Conservation (phyloP, 2,113 vertebrate genomes). For the Nothobranchius furzeri region DNA sequence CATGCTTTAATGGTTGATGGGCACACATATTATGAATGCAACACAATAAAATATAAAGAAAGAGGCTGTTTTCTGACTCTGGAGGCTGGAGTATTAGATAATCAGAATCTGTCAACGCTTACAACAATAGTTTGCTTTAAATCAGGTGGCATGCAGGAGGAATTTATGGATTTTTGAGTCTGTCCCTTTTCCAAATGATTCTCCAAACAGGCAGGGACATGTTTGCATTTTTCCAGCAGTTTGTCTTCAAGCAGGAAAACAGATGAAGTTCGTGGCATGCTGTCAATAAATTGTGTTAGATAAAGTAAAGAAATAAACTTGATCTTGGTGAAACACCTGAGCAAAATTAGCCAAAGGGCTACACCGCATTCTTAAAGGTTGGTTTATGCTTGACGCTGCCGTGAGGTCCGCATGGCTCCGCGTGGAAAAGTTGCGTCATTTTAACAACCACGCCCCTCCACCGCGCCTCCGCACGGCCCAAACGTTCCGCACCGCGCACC, state of each 20-base stretch:
- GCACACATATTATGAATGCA: conserved; percentile 30
- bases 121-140: neutral
- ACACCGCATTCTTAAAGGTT: too few species aligned
- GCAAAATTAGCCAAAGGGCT: too few species aligned
- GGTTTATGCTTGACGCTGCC: too few species aligned
- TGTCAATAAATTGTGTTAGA: too few species aligned
- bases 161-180: neutral
- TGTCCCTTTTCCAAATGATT: neutral
- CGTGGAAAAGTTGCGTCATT: too few species aligned
- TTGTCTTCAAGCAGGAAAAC: neutral
- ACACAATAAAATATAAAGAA: conserved; percentile 31
- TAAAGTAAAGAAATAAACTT: too few species aligned
- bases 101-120: neutral
- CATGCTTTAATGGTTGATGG: conserved; percentile 30
- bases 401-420: too few species aligned
- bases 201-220: neutral
- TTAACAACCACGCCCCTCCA: too few species aligned
- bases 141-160: neutral
- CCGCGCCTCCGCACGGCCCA: too few species aligned
- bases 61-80: conserved; percentile 9
- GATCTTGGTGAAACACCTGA: too few species aligned
- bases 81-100: neutral
- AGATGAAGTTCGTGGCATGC: too few species aligned
- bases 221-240: neutral
- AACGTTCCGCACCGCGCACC: too few species aligned